Evolutionary conservation across 2,888 invertebrate genomes (phyloP), one percentile per base, ranked within the genome.

Genomic region (Agrochola lychnidis): DNA sequence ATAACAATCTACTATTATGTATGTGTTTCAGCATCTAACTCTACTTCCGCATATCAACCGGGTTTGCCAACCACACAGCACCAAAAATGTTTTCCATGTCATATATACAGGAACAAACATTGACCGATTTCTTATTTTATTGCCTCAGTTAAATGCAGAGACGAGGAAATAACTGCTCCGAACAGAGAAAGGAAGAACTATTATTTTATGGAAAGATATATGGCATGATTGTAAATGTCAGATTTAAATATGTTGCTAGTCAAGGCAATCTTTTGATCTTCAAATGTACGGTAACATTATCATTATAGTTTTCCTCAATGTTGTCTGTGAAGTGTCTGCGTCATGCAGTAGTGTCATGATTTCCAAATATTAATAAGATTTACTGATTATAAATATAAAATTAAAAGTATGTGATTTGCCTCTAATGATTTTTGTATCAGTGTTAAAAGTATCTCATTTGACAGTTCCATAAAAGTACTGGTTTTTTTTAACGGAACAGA

Each of bases 111-210:
- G 64, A 81, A 69, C 48, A 48, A 30, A 48, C 7, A 22, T 12
- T 70, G 64, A 66, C 78, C 69, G 66, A 70, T 70, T 73, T 81
- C 45, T 48, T 56, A 22, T 78, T 70, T 82, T 67, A 53, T 36
- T 48, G n/a, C 64, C n/a, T 19, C 42, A 48, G 22, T 64, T 36
- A 61, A 72, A 56, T 10, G 1, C 36, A 42, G 10, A 56, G 40
- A 57, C 51, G 69, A 51, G 51, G 56, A 73, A 78, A 70, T 66
- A 30, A 76, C 14, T 63, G 6, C 22, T 36, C 30, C 19, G 16
- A 25, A n/a, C 25, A 25, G 19, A 42, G 51, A 51, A 14, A 57
- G 42, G 71, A 66, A 66, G n/a, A 78, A 45, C 61, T 64, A 78
- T 45, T 73, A 70, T 61, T 70, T 59, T 57, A 57, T 30, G 40